Evolutionary conservation across 2,113 vertebrate species (phyloP).

Genomic region (Aegypius monachus): DNA sequence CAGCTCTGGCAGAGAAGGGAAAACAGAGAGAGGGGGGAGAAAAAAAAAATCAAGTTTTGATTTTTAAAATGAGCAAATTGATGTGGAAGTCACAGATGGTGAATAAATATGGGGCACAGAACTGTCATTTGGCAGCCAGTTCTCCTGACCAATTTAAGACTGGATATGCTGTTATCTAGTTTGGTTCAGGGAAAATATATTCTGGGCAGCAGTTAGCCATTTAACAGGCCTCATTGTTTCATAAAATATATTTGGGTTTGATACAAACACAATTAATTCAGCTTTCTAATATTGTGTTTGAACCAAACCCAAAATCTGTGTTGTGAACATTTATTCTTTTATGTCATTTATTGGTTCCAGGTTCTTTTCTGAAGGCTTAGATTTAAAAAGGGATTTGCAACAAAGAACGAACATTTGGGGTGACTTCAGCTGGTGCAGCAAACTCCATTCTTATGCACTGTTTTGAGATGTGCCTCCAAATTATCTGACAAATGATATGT

Average conservation of each 20-base stretch:
- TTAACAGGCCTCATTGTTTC: constrained; percentile 57
- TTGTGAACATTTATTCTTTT: constrained; percentile 31
- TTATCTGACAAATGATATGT: constrained; percentile 40
- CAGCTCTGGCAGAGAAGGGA: background rate
- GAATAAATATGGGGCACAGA: constrained; percentile 41
- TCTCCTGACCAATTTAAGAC: constrained; percentile 50
- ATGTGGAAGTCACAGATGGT: constrained; percentile 59
- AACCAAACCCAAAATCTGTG: constrained; percentile 18
- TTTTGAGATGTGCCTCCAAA: constrained; percentile 51
- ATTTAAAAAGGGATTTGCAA: constrained; percentile 22
- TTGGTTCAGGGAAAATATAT: constrained; percentile 48
- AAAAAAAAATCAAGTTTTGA: background rate
- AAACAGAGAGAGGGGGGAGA: background rate
- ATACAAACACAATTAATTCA: constrained; percentile 55
- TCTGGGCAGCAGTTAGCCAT: constrained; percentile 51
- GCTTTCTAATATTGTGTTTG: constrained; percentile 52
- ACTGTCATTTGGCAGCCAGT: constrained; percentile 32
- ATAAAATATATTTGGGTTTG: constrained; percentile 63
- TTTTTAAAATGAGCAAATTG: constrained; percentile 56
- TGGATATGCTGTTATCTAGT: constrained; percentile 29
- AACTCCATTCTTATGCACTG: constrained; percentile 8
- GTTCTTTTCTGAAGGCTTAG: constrained; percentile 29
- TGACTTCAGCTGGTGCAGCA: constrained; percentile 56
- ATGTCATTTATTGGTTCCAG: constrained; percentile 13
- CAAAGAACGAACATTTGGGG: constrained; percentile 41